Base-by-base conservation (phyloP, 1,140 invertebrate species). In the Pissodes strobi region DNA sequence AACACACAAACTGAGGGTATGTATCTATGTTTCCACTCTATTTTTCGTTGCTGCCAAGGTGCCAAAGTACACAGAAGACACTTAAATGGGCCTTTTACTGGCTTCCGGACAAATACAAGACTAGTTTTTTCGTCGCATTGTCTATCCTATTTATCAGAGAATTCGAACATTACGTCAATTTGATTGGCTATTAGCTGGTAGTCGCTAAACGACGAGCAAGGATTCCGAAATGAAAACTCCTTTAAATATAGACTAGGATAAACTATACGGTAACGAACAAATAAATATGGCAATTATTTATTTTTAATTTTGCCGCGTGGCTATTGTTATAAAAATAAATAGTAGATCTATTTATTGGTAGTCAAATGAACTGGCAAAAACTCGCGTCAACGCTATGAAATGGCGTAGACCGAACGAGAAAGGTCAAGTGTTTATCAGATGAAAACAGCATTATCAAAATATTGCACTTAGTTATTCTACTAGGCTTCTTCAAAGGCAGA, bases 131-230 rank as follows among this genome's bases (percentile, higher is more conserved):
- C 53, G 12, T 15, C 10, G 21, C 21, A 38, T 38, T 46, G 17
- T 6, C 10, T 23, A 25, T 48, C 57, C 43, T 61, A 61, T 61
- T 61, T 61, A 61, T 61, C 13, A 34, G 17, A 49, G 49, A 38
- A 25, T 39, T 51, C 25, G 38, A 12, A 22, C 10, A 15, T 41
- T 61, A 51, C 58, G 58, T 61, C 58, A 61, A 61, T 61, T 61
- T 61, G 58, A 61, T 61, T 51, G 58, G 30, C 22, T 30, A 51
- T 61, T 61, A 61, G 58, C 27, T 23, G 6, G 13, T 39, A 15
- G 34, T 22, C 27, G 45, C 45, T 61, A 61, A 61, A 39, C 22
- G 30, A 9, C 43, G 18, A 15, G 12, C 46, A 61, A 59, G 56
- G 56, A 46, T 49, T 37, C 23, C 23, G n/a, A n/a, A n/a, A n/a